phyloP scores from a whole-genome alignment of 2,113 vertebrate species.

The Dinomys branickii region DNA sequence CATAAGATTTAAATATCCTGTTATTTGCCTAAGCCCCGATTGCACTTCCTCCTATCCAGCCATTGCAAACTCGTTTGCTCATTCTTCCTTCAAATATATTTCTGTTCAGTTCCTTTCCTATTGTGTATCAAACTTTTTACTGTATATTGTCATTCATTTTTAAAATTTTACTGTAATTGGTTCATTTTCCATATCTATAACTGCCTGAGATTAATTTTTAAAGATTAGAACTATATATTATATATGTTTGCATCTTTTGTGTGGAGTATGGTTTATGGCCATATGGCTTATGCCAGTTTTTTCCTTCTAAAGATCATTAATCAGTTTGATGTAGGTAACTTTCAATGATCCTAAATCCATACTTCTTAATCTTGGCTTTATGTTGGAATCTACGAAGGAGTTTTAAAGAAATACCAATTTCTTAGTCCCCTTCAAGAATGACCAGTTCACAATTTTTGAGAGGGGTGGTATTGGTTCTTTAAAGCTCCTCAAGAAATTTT shows the following conservation, averaged over 20 bases:
- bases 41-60: neutral
- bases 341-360: slow-evolving; percentile 36
- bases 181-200: neutral
- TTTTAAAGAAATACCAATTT: neutral
- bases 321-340: neutral
- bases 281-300: neutral
- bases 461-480: neutral
- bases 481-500: neutral
- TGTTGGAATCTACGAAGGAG: neutral
- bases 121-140: neutral
- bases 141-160: neutral
- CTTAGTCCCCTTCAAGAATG: neutral
- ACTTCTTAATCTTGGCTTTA: neutral
- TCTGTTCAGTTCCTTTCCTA: slow-evolving; percentile 4
- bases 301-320: slow-evolving; percentile 6
- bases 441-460: slow-evolving; percentile 20
- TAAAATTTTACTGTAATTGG: neutral
- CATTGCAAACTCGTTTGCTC: neutral
- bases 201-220: neutral
- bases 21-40: neutral
- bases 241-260: neutral
- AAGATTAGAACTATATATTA: slow-evolving; percentile 9
- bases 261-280: neutral
- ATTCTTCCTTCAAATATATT: slow-evolving; percentile 22
- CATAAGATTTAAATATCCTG: neutral